phyloP scores from a whole-genome alignment of 2,888 invertebrate species.

The Polia nebulosa region DNA sequence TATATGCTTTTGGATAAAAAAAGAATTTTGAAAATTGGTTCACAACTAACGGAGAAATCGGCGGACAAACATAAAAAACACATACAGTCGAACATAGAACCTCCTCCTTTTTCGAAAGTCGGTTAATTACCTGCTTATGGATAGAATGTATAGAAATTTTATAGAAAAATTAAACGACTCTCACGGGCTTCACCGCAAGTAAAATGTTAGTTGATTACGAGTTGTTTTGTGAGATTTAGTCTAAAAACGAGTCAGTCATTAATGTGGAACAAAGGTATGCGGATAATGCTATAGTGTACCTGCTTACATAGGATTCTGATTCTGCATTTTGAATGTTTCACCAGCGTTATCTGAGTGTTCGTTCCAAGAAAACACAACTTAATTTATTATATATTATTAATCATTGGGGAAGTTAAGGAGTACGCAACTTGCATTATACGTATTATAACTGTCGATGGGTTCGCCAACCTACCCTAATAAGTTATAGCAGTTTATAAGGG shows the following conservation, averaged over 20 bases:
- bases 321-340: not conserved
- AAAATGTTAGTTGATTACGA: not conserved
- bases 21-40: no score
- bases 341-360: no score
- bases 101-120: no score
- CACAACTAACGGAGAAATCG: no score
- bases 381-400: not conserved
- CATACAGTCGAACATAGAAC: no score
- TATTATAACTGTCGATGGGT: constrained; percentile 31
- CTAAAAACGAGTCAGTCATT: not conserved
- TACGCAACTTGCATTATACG: constrained; percentile 17
- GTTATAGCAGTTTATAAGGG: constrained; percentile 38
- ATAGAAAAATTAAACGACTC: no score
- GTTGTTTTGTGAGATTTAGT: not conserved
- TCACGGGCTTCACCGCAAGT: no score
- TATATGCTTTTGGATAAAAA: no score
- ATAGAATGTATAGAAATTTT: no score
- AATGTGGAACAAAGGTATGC: not conserved
- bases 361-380: not conserved
- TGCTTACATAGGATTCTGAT: not conserved
- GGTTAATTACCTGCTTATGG: no score
- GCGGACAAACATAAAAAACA: no score
- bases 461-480: constrained; percentile 35
- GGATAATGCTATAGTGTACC: not conserved
- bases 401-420: not conserved